These are phyloP conservation scores for Microtus ochrogaster DNA, from an alignment of 2,113 vertebrate genomes.

Conservation along the genomic window DNA sequence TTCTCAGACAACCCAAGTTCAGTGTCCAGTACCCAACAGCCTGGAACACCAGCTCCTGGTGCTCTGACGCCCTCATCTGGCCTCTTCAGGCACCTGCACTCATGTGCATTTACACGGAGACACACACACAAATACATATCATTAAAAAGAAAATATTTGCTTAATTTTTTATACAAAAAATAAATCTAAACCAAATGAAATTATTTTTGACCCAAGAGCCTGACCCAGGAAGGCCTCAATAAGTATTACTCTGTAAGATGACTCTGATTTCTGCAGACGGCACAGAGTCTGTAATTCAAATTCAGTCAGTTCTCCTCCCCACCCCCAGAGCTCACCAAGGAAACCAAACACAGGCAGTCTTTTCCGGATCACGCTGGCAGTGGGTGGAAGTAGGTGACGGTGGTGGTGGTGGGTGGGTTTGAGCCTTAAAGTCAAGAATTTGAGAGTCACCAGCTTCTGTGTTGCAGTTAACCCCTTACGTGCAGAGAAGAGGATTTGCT, in stretches of 20 bases:
- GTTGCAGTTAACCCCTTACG: no score
- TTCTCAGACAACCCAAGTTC: neutral
- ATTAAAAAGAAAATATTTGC: neutral
- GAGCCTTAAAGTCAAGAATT: neutral
- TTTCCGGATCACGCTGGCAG: neutral
- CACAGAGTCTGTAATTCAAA: rapidly evolving
- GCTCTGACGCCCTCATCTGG: neutral
- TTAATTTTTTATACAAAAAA: neutral
- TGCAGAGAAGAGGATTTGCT: neutral
- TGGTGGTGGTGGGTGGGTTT: neutral
- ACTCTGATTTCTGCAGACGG: neutral
- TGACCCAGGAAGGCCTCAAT: neutral
- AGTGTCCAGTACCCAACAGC: neutral
- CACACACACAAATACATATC: neutral
- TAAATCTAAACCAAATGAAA: neutral
- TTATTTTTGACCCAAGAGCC: no score
- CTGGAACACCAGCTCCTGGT: neutral
- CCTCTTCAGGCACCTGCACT: neutral
- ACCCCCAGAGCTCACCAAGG: neutral
- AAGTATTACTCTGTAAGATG: neutral
- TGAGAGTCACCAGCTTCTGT: neutral
- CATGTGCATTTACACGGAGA: neutral
- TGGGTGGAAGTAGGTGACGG: neutral
- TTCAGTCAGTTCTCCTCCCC: no score
- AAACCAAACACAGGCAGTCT: neutral